Conservation (phyloP, 2,797 vertebrate species). For the Balearica regulorum region DNA sequence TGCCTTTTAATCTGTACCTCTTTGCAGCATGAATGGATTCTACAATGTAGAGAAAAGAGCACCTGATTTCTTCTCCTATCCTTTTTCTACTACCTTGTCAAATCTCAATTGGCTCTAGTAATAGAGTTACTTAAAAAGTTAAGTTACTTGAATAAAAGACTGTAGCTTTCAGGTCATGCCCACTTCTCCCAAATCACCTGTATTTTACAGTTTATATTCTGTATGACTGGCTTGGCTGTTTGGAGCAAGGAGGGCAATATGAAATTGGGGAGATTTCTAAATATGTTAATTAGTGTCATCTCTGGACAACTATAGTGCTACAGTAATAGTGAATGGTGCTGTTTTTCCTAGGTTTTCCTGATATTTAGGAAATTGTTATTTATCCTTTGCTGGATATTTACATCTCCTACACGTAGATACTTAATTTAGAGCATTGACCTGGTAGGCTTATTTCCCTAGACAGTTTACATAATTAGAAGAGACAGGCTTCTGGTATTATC, state of each 20-base stretch:
- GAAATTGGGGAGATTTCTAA: neutral
- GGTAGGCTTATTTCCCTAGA: neutral
- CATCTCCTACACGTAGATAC: neutral
- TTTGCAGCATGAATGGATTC: neutral
- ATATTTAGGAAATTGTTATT: neutral
- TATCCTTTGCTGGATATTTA: neutral
- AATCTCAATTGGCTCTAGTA: neutral
- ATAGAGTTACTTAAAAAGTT: neutral
- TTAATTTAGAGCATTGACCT: neutral
- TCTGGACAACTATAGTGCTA: neutral
- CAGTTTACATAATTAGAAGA: neutral
- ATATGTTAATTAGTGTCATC: neutral
- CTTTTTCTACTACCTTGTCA: neutral
- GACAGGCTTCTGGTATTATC: neutral
- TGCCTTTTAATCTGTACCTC: neutral
- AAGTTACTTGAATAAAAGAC: neutral
- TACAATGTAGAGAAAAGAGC: neutral
- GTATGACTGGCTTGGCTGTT: neutral
- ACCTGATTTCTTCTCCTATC: neutral
- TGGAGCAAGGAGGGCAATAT: neutral
- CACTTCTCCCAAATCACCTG: neutral
- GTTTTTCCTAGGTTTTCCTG: neutral
- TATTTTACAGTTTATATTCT: neutral
- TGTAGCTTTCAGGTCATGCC: neutral
- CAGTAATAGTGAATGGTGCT: neutral